phyloP scores from a whole-genome alignment of 2,888 invertebrate species.

The Notodonta ziczac region DNA sequence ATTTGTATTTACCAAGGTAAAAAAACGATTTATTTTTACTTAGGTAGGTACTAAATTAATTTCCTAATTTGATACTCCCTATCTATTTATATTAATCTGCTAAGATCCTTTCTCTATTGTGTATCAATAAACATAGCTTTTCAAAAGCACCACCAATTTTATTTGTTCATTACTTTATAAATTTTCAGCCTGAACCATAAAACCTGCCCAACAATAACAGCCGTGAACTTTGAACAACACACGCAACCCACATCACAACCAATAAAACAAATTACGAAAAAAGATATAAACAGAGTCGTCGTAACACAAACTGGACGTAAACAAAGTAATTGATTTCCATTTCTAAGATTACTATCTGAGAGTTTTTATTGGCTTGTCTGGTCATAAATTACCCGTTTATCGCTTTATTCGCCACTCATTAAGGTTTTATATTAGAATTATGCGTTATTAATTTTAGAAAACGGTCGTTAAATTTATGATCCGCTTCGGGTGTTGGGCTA shows the following conservation, averaged over 20 bases:
- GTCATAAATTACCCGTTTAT: slow-evolving; percentile 72
- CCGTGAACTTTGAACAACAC: slow-evolving; percentile 30
- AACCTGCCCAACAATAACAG: background rate
- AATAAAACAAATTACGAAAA: slow-evolving; percentile 39
- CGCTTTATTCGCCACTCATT: slow-evolving; percentile 80
- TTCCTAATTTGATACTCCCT: too few species aligned
- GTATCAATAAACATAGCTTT: too few species aligned
- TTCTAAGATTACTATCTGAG: slow-evolving; percentile 55
- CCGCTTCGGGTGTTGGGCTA: slow-evolving; percentile 47
- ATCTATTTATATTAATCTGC: too few species aligned
- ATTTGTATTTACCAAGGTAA: too few species aligned
- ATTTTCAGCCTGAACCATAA: background rate
- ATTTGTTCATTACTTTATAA: too few species aligned
- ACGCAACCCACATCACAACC: slow-evolving; percentile 23
- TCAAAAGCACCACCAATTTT: too few species aligned
- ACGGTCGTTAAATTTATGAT: slow-evolving; percentile 68
- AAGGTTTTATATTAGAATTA: slow-evolving; percentile 77
- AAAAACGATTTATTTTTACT: too few species aligned
- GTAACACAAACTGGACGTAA: slow-evolving; percentile 48
- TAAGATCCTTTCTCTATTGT: too few species aligned
- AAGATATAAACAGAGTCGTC: slow-evolving; percentile 30
- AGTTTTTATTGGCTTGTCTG: slow-evolving; percentile 58
- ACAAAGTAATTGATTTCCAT: slow-evolving; percentile 67
- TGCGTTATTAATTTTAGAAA: slow-evolving; percentile 80
- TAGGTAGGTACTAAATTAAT: too few species aligned